phyloP scores from a whole-genome alignment of 2,888 invertebrate genomes.

The Drosophila subquinaria region DNA sequence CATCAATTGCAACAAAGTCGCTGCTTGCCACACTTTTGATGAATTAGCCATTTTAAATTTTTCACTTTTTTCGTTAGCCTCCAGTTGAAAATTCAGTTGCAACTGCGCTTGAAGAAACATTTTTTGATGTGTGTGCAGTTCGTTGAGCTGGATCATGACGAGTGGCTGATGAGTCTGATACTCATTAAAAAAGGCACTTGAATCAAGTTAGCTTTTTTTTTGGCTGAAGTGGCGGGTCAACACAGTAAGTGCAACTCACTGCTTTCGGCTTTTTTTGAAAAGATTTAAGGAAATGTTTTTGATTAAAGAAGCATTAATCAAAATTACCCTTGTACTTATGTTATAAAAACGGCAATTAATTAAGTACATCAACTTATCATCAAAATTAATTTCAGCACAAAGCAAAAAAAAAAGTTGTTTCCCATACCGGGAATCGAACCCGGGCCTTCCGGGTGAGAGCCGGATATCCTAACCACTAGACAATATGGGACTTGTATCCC shows the following conservation, averaged over 20 bases:
- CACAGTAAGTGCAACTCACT: conserved; percentile 26
- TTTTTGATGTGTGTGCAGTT: conserved; percentile 48
- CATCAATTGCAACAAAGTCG: conserved; percentile 41
- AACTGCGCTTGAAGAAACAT: conserved; percentile 21
- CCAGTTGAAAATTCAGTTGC: conserved; percentile 57
- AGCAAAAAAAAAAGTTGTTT: conserved; percentile 75
- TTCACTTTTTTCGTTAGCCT: conserved; percentile 20
- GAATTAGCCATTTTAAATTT: conserved; percentile 62
- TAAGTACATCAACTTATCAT: conserved; percentile 9
- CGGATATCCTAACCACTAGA: conserved; percentile 86
- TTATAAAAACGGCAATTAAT: conserved; percentile 31
- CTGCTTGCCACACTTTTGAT: conserved; percentile 77
- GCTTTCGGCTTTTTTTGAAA: conserved; percentile 1
- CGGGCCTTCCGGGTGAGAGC: conserved; percentile 88
- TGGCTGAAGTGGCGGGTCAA: conserved; percentile 50
- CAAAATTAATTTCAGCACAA: conserved; percentile 3
- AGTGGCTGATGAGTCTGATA: conserved; percentile 27
- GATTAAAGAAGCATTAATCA: conserved; percentile 48
- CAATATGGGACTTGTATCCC: conserved; percentile 83
- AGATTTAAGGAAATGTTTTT: conserved; percentile 24
- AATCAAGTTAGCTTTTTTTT: conserved; percentile 28
- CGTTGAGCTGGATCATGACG: conserved; percentile 70
- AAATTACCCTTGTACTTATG: neutral
- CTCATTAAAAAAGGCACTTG: conserved; percentile 50
- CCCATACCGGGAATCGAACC: conserved; percentile 97